phyloP scores from a whole-genome alignment of 2,888 invertebrate genomes.

The Cryptocephalus primarius region DNA sequence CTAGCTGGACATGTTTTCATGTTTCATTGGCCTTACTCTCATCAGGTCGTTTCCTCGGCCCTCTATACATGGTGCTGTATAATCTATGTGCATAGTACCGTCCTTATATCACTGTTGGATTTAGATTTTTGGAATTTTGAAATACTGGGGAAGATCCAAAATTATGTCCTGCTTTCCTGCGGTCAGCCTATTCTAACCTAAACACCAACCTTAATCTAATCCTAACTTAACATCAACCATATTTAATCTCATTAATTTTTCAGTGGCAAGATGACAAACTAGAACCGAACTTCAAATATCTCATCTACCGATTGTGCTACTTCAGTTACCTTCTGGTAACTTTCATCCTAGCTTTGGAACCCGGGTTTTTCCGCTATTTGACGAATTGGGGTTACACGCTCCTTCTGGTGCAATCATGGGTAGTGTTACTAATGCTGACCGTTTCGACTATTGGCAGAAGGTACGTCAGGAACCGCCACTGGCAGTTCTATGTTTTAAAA shows the following conservation, averaged over 20 bases:
- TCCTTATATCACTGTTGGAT: too few species aligned
- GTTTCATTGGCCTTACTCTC: too few species aligned
- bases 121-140: too few species aligned
- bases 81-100: too few species aligned
- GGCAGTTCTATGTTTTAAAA: neutral
- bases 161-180: too few species aligned
- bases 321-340: constrained; percentile 1
- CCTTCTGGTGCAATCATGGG: constrained; percentile 45
- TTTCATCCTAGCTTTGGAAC: neutral
- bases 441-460: neutral
- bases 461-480: neutral
- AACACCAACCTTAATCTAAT: too few species aligned
- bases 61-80: too few species aligned
- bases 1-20: too few species aligned
- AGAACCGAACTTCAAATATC: neutral
- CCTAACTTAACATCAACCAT: too few species aligned
- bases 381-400: constrained; percentile 60
- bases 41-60: too few species aligned
- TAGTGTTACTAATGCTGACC: neutral
- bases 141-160: too few species aligned
- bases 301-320: neutral
- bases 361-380: constrained; percentile 43
- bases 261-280: constrained; percentile 3
- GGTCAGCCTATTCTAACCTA: too few species aligned
- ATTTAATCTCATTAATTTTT: neutral